Evolutionary conservation across 2,797 vertebrate genomes (phyloP), one percentile per base, ranked within the genome.

Genomic region (Sylvilagus floridanus): DNA sequence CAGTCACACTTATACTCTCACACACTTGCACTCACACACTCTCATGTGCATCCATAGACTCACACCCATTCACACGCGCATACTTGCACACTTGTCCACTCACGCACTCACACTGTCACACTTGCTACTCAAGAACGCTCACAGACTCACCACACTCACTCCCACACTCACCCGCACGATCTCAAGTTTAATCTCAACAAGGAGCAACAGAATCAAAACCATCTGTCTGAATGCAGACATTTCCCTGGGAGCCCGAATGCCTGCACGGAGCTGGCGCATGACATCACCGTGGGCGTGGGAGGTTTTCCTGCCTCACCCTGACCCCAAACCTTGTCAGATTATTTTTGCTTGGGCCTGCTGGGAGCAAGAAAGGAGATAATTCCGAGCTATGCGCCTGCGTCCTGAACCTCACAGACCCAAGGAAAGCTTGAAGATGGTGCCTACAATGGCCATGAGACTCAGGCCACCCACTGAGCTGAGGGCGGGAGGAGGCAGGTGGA

Each of bases 261-360:
- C 10, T 0, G 0, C 0, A 10, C 3, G 28, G 7, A 1, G 7
- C 0, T 7, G 6, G 22, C 2, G 13, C 13, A 2, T 42, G 10
- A 0, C 5, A 1, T 37, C 47, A 12, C 1, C 30, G 7, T 21
- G 13, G 72, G 26, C 72, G 69, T 1, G 0, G 19, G 0, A 9
- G 21, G 11, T 24, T 5, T 83, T 37, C 5, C 7, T 1, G 17
- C 24, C 22, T 1, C 3, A 16, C 3, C 30, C 42, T 32, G 32
- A 42, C 3, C 17, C 52, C 52, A 5, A 13, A 7, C 4, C 32
- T 21, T 30, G 52, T 47, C 81, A 28, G 7, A 28, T 22, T 12
- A 24, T 10, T 21, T 26, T 37, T 84, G 24, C 54, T 62, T 4
- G 14, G 76, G 52, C 22, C 63, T 5, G 2, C 26, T 26, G 16